These are phyloP conservation scores for Tinamus major DNA, from an alignment of 2,797 vertebrate genomes.

Conservation along the genomic window DNA sequence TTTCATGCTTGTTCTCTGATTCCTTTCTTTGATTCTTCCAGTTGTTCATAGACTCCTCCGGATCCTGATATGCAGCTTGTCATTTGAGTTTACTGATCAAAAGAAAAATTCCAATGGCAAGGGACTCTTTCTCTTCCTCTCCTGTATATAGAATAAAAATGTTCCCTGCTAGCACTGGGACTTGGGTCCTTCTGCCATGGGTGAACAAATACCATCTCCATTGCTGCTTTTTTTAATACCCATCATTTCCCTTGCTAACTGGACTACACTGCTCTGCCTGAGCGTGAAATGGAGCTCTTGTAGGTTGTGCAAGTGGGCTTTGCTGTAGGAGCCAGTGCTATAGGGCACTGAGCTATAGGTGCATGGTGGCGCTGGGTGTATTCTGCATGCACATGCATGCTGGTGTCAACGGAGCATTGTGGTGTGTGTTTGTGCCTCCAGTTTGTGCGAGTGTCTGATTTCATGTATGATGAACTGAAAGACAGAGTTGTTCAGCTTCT, in stretches of 20 bases:
- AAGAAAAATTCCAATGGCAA: slow-evolving; percentile 65
- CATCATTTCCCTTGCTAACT: slow-evolving; percentile 49
- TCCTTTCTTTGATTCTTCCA: slow-evolving; percentile 63
- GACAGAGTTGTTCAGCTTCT: background rate
- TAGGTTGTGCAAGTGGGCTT: background rate
- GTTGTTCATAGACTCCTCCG: slow-evolving; percentile 63
- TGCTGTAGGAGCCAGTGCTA: background rate
- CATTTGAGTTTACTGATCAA: slow-evolving; percentile 57
- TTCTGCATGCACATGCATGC: background rate
- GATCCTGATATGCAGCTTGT: slow-evolving; percentile 52
- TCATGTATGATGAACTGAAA: background rate
- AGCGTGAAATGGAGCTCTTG: slow-evolving; percentile 15
- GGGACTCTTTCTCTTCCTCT: slow-evolving; percentile 68
- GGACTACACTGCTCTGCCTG: background rate
- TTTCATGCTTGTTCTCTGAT: slow-evolving; percentile 53
- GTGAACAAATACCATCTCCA: slow-evolving; percentile 66
- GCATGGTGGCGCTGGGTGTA: slow-evolving; percentile 54
- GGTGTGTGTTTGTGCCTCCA: slow-evolving; percentile 4
- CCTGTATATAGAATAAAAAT: slow-evolving; percentile 75
- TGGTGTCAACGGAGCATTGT: background rate
- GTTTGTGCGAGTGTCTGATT: background rate
- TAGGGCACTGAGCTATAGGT: slow-evolving; percentile 1
- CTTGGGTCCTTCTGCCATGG: slow-evolving; percentile 59
- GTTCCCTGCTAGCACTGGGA: slow-evolving; percentile 65
- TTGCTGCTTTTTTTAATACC: slow-evolving; percentile 58